Percentiles rank a stretch among this genome's conserved stretches.
Evolutionary conservation across 30 jellyfish, hydroid and myxozoan genomes (phyloP).

Genomic region (Cassiopea xamachana): DNA sequence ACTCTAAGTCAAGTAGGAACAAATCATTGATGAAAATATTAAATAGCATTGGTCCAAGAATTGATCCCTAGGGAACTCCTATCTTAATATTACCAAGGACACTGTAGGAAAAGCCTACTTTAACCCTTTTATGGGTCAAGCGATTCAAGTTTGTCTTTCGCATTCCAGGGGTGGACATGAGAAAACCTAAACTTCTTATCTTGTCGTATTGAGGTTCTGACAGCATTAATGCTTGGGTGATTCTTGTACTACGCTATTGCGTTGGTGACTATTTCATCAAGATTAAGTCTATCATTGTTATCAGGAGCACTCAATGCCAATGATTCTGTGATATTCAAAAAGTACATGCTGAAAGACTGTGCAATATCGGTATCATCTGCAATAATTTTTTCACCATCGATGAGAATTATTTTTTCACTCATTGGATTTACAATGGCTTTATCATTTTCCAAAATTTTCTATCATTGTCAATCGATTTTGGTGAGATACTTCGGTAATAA

Average conservation of each 20-base stretch:
- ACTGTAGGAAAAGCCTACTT: neutral
- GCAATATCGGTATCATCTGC: neutral
- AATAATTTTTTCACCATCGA: neutral
- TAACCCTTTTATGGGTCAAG: slow-evolving; percentile 23
- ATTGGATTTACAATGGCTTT: slow-evolving; percentile 15
- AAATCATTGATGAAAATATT: slow-evolving; percentile 43
- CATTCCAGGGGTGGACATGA: slow-evolving; percentile 16
- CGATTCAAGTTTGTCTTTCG: neutral
- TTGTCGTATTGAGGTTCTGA: neutral
- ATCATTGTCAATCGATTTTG: slow-evolving; percentile 32
- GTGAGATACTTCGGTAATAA: neutral
- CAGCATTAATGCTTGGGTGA: slow-evolving; percentile 17
- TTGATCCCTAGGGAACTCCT: slow-evolving; percentile 62
- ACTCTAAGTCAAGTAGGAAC: slow-evolving; percentile 13
- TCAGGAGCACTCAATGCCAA: neutral
- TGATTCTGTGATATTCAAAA: neutral
- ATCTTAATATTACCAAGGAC: neutral
- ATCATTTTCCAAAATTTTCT: slow-evolving; percentile 24
- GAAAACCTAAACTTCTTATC: neutral
- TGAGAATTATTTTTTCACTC: slow-evolving; percentile 30
- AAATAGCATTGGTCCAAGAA: slow-evolving; percentile 38
- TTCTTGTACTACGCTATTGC: neutral
- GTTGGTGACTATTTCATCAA: neutral
- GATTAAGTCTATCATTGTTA: neutral
- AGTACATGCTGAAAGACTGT: neutral